phyloP scores from a whole-genome alignment of 2,888 invertebrate genomes.

The Scaptomyza flava region DNA sequence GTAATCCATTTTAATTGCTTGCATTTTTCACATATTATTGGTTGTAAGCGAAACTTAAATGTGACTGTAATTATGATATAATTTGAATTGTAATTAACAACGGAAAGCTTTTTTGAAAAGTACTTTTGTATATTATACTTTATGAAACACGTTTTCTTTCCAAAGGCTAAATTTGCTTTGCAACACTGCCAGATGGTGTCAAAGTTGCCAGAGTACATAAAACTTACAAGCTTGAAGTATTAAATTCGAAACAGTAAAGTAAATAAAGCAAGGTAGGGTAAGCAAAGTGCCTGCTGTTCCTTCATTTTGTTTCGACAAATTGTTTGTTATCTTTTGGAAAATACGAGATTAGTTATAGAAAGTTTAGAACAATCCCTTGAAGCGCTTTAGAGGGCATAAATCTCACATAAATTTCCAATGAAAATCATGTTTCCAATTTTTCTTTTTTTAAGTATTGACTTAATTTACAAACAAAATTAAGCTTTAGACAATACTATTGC shows the following conservation, averaged over 20 bases:
- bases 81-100: not conserved
- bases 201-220: not conserved
- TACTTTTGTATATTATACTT: not conserved
- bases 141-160: no score
- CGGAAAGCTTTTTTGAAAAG: not conserved
- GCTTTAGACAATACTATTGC: not conserved
- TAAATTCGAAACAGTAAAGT: not conserved
- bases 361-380: not conserved
- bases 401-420: not conserved
- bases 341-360: not conserved
- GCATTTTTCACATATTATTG: conserved; percentile 24
- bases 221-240: not conserved
- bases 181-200: not conserved
- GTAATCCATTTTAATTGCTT: conserved; percentile 42
- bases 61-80: conserved; percentile 1
- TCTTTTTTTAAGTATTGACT: not conserved
- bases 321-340: not conserved
- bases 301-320: not conserved
- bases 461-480: not conserved
- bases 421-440: not conserved
- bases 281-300: not conserved
- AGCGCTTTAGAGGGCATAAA: not conserved
- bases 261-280: not conserved
- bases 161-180: not conserved
- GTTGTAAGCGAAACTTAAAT: conserved; percentile 15